These are phyloP conservation scores for Procambarus virginalis DNA, from an alignment of 1,140 invertebrate species.

Conservation along the genomic window DNA sequence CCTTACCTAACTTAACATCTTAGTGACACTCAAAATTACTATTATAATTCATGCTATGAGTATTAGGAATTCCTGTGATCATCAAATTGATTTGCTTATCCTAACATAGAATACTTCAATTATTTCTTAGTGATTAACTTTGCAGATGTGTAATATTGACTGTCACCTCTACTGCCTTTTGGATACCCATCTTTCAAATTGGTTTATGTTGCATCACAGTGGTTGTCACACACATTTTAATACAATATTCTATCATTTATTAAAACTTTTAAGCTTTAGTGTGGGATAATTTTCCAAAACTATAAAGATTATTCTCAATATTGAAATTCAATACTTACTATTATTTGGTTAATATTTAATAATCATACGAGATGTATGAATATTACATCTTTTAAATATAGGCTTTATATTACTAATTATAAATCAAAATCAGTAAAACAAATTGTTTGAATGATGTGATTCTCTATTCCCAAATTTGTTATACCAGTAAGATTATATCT, in stretches of 20 bases:
- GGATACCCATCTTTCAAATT: constrained; percentile 32
- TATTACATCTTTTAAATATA: too few relatives aligned
- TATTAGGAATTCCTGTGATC: not conserved
- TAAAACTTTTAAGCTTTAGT: not conserved
- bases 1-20: constrained; percentile 7
- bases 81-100: not conserved
- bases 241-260: not conserved
- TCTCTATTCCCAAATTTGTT: too few relatives aligned
- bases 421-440: too few relatives aligned
- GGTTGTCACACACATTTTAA: constrained; percentile 17
- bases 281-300: not conserved
- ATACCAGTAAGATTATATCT: too few relatives aligned
- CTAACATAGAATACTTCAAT: not conserved
- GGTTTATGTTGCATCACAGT: constrained; percentile 44
- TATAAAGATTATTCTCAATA: too few relatives aligned
- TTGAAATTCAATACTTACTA: too few relatives aligned
- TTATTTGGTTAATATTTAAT: too few relatives aligned
- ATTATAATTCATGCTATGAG: not conserved
- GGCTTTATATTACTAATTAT: too few relatives aligned
- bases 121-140: not conserved
- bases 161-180: constrained; percentile 41
- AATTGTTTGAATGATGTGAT: too few relatives aligned
- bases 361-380: too few relatives aligned
- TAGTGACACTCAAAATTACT: constrained; percentile 54
- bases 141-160: constrained; percentile 44